Percentiles rank a stretch among this genome's conserved stretches.
Evolutionary conservation across 2,797 vertebrate species (phyloP).

Genomic region (Muscicapa comitata): DNA sequence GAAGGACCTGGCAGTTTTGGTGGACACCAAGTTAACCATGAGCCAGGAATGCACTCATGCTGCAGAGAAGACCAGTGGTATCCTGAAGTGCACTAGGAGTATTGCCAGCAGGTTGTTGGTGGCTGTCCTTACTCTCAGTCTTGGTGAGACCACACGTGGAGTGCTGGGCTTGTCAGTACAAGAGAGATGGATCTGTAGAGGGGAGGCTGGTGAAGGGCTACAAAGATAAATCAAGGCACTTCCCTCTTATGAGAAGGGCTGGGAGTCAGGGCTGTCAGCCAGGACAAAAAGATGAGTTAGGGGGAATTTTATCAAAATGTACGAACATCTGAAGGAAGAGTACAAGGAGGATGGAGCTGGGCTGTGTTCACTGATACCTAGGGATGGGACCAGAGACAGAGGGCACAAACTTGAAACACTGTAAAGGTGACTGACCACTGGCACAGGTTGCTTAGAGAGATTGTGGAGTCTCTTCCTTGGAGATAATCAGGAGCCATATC

Average conservation of each 20-base stretch:
- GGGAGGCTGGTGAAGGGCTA: background rate
- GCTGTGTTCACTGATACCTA: background rate
- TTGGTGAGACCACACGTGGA: background rate
- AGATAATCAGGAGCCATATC: background rate
- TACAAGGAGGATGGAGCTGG: rapidly evolving
- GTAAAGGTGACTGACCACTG: background rate
- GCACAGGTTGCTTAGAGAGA: background rate
- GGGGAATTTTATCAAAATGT: background rate
- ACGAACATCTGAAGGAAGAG: background rate
- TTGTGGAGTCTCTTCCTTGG: background rate
- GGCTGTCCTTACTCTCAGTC: background rate
- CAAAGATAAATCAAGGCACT: background rate
- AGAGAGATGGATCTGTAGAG: background rate
- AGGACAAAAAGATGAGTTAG: rapidly evolving
- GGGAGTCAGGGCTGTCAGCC: background rate
- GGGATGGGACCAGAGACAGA: background rate
- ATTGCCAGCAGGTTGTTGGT: background rate
- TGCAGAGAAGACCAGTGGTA: background rate
- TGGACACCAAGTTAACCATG: background rate
- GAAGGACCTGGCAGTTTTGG: background rate
- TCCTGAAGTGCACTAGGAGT: background rate
- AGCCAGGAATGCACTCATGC: background rate
- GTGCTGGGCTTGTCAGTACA: background rate
- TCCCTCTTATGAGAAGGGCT: background rate
- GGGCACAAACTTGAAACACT: background rate